phyloP scores from a whole-genome alignment of 2,113 vertebrate species.

The Patagioenas fasciata region DNA sequence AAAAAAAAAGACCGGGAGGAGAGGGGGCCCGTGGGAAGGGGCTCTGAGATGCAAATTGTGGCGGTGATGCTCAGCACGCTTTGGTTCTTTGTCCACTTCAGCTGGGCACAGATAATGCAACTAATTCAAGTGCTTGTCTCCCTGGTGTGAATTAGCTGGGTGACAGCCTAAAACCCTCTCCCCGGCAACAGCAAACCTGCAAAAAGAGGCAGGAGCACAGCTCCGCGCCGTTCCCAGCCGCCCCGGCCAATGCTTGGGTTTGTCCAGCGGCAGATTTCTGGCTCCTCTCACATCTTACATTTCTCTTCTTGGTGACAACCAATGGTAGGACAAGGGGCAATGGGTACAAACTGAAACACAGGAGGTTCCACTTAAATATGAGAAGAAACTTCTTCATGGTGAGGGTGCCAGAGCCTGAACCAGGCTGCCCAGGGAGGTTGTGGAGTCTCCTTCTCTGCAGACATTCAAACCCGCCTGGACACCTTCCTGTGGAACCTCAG shows the following conservation, averaged over 20 bases:
- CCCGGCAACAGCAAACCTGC: slow-evolving; percentile 49
- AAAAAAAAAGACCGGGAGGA: neutral
- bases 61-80: slow-evolving; percentile 27
- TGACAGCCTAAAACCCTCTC: slow-evolving; percentile 43
- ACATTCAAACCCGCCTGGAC: too few relatives aligned
- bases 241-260: neutral
- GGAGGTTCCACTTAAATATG: too few relatives aligned
- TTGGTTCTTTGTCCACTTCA: slow-evolving; percentile 58
- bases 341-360: too few relatives aligned
- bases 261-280: neutral
- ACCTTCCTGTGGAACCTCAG: too few relatives aligned
- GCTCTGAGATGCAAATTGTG: slow-evolving; percentile 42
- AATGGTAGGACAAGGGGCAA: too few relatives aligned
- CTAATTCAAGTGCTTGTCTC: slow-evolving; percentile 48
- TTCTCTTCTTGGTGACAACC: too few relatives aligned
- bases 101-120: slow-evolving; percentile 41
- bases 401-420: too few relatives aligned
- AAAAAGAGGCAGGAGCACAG: slow-evolving; percentile 14
- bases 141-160: slow-evolving; percentile 43
- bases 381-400: too few relatives aligned
- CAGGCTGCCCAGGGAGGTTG: too few relatives aligned
- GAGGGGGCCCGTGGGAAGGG: slow-evolving; percentile 49
- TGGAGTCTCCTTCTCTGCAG: too few relatives aligned
- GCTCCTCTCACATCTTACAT: neutral
- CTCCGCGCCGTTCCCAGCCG: slow-evolving; percentile 3